phyloP scores from a whole-genome alignment of 2,797 vertebrate genomes.

The Aplochiton taeniatus region DNA sequence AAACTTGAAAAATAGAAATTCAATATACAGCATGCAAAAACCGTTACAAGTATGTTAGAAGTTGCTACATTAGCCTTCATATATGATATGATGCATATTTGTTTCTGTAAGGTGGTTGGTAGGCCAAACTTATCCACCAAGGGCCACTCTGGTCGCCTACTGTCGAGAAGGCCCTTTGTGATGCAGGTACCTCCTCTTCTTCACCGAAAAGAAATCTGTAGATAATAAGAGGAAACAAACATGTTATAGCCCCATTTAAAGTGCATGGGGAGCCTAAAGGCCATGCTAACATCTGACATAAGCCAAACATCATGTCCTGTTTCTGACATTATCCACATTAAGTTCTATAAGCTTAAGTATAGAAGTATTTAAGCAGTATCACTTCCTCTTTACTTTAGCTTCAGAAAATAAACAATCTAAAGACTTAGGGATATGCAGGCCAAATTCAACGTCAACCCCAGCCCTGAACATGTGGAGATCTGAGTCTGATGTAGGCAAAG shows the following conservation, averaged over 20 bases:
- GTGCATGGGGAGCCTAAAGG: not conserved
- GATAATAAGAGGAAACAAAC: conserved; percentile 1
- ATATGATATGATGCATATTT: conserved; percentile 43
- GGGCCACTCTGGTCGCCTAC: conserved; percentile 50
- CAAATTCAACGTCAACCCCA: too few species aligned
- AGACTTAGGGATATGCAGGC: too few species aligned
- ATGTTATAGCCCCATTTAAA: not conserved
- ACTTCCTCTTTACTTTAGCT: too few species aligned
- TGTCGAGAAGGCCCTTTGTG: conserved; percentile 62
- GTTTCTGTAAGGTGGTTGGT: conserved; percentile 38
- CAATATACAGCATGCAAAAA: conserved; percentile 21
- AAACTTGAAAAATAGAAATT: conserved; percentile 35
- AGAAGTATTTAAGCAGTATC: too few species aligned
- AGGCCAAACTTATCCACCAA: conserved; percentile 17
- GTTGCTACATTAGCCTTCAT: conserved; percentile 54
- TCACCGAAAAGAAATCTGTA: conserved; percentile 78
- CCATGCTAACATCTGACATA: not conserved
- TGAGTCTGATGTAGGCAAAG: too few species aligned
- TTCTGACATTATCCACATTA: too few species aligned
- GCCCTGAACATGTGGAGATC: too few species aligned
- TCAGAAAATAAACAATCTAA: too few species aligned
- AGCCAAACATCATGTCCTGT: not conserved
- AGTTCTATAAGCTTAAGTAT: too few species aligned
- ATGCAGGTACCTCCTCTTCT: conserved; percentile 67
- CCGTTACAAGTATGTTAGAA: conserved; percentile 35